Evolutionary conservation across 2,888 invertebrate species (phyloP).

Genomic region (Chrysolina americana): DNA sequence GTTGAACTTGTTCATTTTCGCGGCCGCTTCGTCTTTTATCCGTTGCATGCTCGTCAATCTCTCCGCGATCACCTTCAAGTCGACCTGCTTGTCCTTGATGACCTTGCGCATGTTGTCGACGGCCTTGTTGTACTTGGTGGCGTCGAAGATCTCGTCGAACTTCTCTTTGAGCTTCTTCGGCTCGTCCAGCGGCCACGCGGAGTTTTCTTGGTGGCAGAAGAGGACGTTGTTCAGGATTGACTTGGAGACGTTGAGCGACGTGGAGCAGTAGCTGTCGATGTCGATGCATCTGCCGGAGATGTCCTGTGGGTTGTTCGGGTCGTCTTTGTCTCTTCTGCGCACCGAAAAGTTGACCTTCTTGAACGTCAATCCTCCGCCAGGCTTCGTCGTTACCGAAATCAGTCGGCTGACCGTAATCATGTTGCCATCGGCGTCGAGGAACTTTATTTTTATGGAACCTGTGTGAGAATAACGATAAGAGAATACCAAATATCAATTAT

Average conservation of each 20-base stretch:
- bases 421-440: slow-evolving; percentile 70
- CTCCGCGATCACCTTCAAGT: slow-evolving; percentile 71
- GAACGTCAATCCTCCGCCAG: slow-evolving; percentile 29
- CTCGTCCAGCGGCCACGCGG: slow-evolving; percentile 96
- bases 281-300: slow-evolving; percentile 80
- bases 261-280: slow-evolving; percentile 80
- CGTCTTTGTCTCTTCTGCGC: slow-evolving; percentile 65
- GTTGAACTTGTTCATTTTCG: slow-evolving; percentile 68
- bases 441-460: slow-evolving; percentile 69
- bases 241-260: slow-evolving; percentile 88
- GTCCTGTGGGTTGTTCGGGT: slow-evolving; percentile 64
- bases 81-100: slow-evolving; percentile 70
- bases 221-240: slow-evolving; percentile 96
- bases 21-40: slow-evolving; percentile 75
- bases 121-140: slow-evolving; percentile 92
- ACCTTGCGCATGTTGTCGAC: slow-evolving; percentile 81
- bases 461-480: slow-evolving; percentile 63
- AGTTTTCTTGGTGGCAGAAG: slow-evolving; percentile 99
- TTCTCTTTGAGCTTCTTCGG: slow-evolving; percentile 93
- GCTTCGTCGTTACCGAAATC: slow-evolving; percentile 69
- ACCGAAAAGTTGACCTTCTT: slow-evolving; percentile 69
- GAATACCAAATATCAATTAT: too few species aligned
- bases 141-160: slow-evolving; percentile 99
- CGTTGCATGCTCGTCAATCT: slow-evolving; percentile 69
- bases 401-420: slow-evolving; percentile 73